Percentiles rank a stretch among this genome's conserved stretches.
These are phyloP conservation scores for Acronicta leporina DNA, from an alignment of 2,888 invertebrate genomes.

Conservation along the genomic window DNA sequence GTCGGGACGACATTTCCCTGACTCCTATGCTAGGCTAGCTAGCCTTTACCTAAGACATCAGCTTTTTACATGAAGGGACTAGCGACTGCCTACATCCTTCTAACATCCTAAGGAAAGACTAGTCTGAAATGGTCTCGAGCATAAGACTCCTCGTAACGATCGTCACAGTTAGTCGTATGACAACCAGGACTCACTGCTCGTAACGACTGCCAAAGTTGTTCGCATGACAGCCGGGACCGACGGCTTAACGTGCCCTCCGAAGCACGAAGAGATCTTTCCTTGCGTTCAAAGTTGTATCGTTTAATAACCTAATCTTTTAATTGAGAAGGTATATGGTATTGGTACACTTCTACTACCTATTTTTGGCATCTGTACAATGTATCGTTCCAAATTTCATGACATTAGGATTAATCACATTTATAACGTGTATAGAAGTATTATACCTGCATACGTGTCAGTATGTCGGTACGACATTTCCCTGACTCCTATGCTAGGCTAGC, in stretches of 20 bases:
- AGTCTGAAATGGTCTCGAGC: constrained; percentile 12
- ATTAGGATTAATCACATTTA: constrained; percentile 1
- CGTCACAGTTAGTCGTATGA: constrained; percentile 6
- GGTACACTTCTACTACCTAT: no score
- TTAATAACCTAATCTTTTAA: no score
- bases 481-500: no score
- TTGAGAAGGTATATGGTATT: no score
- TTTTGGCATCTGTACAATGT: no score
- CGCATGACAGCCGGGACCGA: constrained; percentile 27
- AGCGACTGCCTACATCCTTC: constrained; percentile 5
- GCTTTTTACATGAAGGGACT: not conserved
- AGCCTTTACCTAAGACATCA: constrained; percentile 1
- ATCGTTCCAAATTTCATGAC: not conserved
- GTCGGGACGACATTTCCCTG: no score
- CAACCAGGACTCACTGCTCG: constrained; percentile 19
- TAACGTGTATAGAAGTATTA: not conserved
- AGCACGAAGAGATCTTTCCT: constrained; percentile 13
- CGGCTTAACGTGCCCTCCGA: constrained; percentile 36
- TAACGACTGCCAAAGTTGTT: constrained; percentile 19
- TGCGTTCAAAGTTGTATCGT: no score
- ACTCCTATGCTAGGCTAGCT: no score
- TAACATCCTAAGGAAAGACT: constrained; percentile 5
- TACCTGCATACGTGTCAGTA: no score
- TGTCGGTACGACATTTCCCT: no score
- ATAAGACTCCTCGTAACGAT: constrained; percentile 21